A percentile compares a stretch with the other conserved stretches of the same genome.
These are phyloP conservation scores for Achlya flavicornis DNA, from an alignment of 2,888 invertebrate species.

Conservation along the genomic window DNA sequence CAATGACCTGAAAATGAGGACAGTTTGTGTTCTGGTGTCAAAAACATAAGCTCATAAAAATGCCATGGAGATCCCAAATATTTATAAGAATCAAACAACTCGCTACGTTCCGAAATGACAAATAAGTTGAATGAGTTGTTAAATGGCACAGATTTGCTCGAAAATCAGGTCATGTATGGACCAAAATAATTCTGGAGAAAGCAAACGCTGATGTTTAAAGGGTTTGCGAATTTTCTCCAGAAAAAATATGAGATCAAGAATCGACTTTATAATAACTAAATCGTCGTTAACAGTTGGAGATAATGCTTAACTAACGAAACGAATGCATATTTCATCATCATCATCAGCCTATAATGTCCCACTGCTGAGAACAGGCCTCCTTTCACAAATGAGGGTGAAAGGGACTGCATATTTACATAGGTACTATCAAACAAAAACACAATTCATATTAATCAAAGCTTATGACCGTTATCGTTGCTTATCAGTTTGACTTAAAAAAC, in stretches of 20 bases:
- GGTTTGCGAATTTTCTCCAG: neutral
- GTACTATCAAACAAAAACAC: no score
- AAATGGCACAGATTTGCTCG: neutral
- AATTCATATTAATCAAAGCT: no score
- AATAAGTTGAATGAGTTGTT: conserved; percentile 1
- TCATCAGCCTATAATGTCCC: no score
- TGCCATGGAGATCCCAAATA: neutral
- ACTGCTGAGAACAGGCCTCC: no score
- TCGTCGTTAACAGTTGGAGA: no score
- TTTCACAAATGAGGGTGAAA: no score
- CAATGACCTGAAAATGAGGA: neutral
- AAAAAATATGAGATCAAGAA: neutral
- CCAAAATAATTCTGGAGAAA: neutral
- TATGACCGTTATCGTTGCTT: neutral
- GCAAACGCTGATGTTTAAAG: neutral
- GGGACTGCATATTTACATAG: no score
- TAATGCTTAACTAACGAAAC: no score
- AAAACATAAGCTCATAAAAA: neutral
- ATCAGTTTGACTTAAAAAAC: conserved; percentile 16
- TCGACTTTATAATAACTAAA: no score
- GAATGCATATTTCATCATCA: no score
- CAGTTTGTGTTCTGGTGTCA: neutral
- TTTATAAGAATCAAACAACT: neutral
- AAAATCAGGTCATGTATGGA: conserved; percentile 1
- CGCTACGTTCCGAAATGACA: neutral